A percentile compares a stretch with the other conserved stretches of the same genome.
Evolutionary conservation across 2,113 vertebrate genomes (phyloP).

Genomic region (Ceuthmochares aereus): DNA sequence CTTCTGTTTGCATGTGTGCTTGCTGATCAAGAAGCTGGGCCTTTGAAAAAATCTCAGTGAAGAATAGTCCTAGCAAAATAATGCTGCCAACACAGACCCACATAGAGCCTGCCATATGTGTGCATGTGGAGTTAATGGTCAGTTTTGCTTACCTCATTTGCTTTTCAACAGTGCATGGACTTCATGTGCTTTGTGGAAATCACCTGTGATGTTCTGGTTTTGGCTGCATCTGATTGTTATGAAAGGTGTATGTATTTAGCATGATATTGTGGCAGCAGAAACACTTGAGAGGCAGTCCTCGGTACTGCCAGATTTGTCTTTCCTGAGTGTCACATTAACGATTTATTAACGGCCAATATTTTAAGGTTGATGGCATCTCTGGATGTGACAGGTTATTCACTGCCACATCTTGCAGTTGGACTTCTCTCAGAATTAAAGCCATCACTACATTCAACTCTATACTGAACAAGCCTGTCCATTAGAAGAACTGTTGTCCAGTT

Average conservation of each 20-base stretch:
- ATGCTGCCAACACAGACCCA: background rate
- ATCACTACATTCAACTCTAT: background rate
- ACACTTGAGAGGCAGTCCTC: background rate
- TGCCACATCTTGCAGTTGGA: background rate
- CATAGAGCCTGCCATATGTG: accelerated
- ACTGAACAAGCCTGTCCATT: background rate
- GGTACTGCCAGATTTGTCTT: background rate
- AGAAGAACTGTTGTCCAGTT: background rate
- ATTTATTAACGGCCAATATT: background rate
- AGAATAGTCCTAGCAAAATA: background rate
- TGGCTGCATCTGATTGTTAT: background rate
- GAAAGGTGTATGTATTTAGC: background rate
- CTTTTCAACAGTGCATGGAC: background rate
- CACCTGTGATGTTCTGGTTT: background rate
- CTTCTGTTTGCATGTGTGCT: background rate
- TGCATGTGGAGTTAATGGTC: background rate
- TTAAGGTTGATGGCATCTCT: background rate
- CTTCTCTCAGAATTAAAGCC: background rate
- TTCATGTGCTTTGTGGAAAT: background rate
- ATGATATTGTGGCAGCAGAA: background rate
- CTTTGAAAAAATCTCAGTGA: background rate
- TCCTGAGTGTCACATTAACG: background rate
- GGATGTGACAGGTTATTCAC: background rate
- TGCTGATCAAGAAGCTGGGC: background rate
- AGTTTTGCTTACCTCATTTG: background rate